Base-by-base conservation (phyloP, 2,888 invertebrate genomes). In the Phlogophora meticulosa region DNA sequence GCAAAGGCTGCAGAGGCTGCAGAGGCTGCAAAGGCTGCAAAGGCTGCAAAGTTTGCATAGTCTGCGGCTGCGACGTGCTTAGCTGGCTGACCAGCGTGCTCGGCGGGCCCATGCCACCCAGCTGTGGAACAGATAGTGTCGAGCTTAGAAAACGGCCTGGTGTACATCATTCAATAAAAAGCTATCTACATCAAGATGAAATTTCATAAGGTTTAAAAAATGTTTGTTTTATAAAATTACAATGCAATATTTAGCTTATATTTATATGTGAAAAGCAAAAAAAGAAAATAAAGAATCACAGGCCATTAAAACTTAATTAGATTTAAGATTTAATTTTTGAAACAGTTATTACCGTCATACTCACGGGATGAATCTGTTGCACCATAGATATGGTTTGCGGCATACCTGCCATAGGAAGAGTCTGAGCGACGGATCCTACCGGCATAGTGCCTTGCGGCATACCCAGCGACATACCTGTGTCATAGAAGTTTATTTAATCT, bases 381-480 rank as follows among this genome's bases (percentile, higher is more conserved):
- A 96, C 96, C 90, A 97, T 93, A 0, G 96, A 96, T 65, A 96
- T 92, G 7, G 96, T 95, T 79, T 96, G 96, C n/a, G 96, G 96
- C 84, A 96, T 91, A 4, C 90, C 92, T 9, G 95, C 86, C 88
- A 96, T 94, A 0, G 95, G 95, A 49, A 95, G 85, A 1, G 94
- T 89, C 62, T 96, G 96, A 15, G 96, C 94, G 65, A 97, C 97
- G 0, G 97, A 97, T 0, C 97, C 97, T 0, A 97, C 97, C 0
- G 97, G 97, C 95, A 97, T 94, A 0, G 96, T 96, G 0, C 96
- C 96, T 64, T 96, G 95, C 55, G 94, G 96, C 90, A 96, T 94
- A 9, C 96, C 96, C 76, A 97, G 91, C 1, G 96, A 94, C 96
- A 97, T 96, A 28, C 96, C 96, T 95, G 88, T 22, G 17, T 80